phyloP scores from a whole-genome alignment of 2,797 vertebrate genomes.

The Pyrocephalus nanus region DNA sequence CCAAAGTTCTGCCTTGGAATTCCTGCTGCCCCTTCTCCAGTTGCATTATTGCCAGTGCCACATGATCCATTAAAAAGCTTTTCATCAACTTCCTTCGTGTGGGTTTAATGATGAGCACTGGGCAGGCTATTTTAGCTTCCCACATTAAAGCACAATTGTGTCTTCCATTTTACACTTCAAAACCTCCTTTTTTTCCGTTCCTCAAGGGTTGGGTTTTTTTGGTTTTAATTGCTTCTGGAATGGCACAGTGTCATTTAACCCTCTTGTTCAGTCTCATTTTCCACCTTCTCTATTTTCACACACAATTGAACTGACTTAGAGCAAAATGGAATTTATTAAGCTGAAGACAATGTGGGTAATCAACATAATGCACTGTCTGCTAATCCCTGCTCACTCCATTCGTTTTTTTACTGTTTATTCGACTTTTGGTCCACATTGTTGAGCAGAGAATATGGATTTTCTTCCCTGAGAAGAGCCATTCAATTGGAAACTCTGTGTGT shows the following conservation, averaged over 20 bases:
- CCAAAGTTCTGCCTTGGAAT: not conserved
- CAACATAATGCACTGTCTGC: constrained; percentile 63
- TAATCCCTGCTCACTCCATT: constrained; percentile 51
- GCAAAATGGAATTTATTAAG: constrained; percentile 56
- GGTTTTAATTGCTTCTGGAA: constrained; percentile 37
- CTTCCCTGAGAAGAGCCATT: not conserved
- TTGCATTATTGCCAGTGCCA: not conserved
- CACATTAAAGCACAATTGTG: not conserved
- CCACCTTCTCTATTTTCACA: constrained; percentile 54
- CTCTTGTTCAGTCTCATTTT: constrained; percentile 52
- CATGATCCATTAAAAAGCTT: not conserved
- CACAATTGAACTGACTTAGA: constrained; percentile 48
- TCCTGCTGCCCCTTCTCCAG: not conserved
- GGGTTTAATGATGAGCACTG: not conserved
- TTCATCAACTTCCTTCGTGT: not conserved
- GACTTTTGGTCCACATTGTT: constrained; percentile 15
- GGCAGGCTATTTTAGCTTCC: not conserved
- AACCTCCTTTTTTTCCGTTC: not conserved
- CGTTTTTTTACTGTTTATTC: not conserved
- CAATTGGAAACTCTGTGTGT: not conserved
- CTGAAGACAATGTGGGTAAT: constrained; percentile 55
- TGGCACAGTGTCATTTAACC: constrained; percentile 28
- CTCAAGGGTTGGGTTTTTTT: not conserved
- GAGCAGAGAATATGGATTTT: constrained; percentile 50
- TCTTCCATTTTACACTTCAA: constrained; percentile 15